Percentiles rank a stretch among this genome's conserved stretches.
These are phyloP conservation scores for Diprion similis DNA, from an alignment of 1,140 invertebrate species.

Conservation along the genomic window DNA sequence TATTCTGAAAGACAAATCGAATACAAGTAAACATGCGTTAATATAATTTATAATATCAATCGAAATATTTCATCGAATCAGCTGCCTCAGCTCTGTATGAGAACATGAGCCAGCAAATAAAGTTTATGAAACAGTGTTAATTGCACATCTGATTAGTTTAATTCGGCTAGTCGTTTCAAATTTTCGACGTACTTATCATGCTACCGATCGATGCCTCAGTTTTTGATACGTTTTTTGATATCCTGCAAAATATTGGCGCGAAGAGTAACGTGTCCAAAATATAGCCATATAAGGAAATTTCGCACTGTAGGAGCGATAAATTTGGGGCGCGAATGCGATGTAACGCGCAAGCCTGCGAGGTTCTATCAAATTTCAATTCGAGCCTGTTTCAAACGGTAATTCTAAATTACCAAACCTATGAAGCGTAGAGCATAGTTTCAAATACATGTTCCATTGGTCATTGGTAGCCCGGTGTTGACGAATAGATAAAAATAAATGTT, in stretches of 20 bases:
- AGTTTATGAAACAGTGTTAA: no score
- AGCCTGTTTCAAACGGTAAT: not conserved
- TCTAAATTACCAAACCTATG: not conserved
- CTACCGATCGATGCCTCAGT: not conserved
- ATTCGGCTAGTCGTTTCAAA: no score
- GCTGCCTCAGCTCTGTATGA: no score
- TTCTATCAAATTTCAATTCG: slow-evolving; percentile 7
- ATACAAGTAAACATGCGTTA: no score
- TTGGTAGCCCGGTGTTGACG: not conserved
- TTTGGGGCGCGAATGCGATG: slow-evolving; percentile 8
- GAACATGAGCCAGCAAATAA: no score
- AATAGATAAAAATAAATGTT: not conserved
- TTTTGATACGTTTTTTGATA: not conserved
- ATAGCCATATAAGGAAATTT: slow-evolving; percentile 12
- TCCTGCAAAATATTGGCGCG: not conserved
- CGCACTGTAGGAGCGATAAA: not conserved
- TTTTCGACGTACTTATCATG: no score
- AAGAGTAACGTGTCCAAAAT: not conserved
- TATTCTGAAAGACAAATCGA: no score
- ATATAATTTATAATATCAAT: no score
- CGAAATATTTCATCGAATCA: no score
- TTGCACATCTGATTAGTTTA: no score
- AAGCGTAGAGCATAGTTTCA: not conserved
- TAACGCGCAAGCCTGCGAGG: not conserved
- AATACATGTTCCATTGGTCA: not conserved